Conservation (phyloP, 2,888 invertebrate genomes). For the Aleiodes leptofemur region DNA sequence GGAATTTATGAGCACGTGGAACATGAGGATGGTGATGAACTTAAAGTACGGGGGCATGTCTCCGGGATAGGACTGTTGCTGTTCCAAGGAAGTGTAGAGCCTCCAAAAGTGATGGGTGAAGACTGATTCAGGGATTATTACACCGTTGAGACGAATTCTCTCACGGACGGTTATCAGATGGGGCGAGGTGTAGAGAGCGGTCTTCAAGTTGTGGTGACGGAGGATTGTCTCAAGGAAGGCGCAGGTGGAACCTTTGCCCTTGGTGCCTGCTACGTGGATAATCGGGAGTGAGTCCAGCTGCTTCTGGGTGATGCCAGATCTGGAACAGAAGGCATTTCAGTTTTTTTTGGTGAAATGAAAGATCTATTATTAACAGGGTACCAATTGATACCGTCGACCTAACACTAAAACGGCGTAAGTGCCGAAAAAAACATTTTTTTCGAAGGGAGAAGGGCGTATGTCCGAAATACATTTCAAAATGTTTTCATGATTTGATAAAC, state of each 20-base stretch:
- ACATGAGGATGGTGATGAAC: slow-evolving; percentile 94
- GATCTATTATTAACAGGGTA: too few relatives aligned
- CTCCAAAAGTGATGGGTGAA: slow-evolving; percentile 91
- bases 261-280: slow-evolving; percentile 97
- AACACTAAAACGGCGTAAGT: too few relatives aligned
- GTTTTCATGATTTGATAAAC: too few relatives aligned
- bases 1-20: slow-evolving; percentile 90
- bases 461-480: too few relatives aligned
- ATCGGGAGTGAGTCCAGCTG: slow-evolving; percentile 86
- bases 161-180: slow-evolving; percentile 95
- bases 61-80: slow-evolving; percentile 77
- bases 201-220: slow-evolving; percentile 87
- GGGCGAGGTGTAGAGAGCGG: slow-evolving; percentile 97
- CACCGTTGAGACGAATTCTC: slow-evolving; percentile 91
- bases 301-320: slow-evolving; percentile 81
- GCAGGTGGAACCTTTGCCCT: slow-evolving; percentile 98
- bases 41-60: slow-evolving; percentile 97
- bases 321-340: slow-evolving; percentile 56
- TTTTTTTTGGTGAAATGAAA: background rate
- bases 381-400: too few relatives aligned
- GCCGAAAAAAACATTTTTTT: too few relatives aligned
- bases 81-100: slow-evolving; percentile 82
- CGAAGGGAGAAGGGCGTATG: too few relatives aligned
- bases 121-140: slow-evolving; percentile 82
- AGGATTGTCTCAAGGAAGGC: slow-evolving; percentile 94